Percentiles rank a stretch among this genome's conserved stretches.
Evolutionary conservation across 2,113 vertebrate species (phyloP).

Genomic region (Nothoprocta pentlandii): DNA sequence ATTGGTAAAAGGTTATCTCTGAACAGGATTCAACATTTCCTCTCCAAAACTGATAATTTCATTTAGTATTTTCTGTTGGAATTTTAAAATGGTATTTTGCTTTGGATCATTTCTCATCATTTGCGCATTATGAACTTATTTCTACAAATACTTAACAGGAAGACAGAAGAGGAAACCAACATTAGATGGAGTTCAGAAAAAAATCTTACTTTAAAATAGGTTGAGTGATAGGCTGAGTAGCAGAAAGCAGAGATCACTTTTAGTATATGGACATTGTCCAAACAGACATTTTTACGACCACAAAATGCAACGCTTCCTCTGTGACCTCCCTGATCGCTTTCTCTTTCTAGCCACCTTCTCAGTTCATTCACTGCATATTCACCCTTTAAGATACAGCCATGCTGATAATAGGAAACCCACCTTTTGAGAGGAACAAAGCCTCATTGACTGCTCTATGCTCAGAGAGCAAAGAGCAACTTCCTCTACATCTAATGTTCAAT

Average conservation of each 20-base stretch:
- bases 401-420: neutral
- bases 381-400: rapidly evolving
- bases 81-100: neutral
- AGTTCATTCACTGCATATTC: neutral
- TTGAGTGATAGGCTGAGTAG: neutral
- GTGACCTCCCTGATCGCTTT: neutral
- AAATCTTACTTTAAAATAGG: neutral
- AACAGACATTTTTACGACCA: neutral
- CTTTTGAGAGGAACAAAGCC: neutral
- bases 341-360: neutral
- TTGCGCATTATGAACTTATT: neutral
- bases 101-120: neutral
- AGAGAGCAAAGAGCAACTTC: neutral
- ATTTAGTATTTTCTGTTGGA: neutral
- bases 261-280: neutral
- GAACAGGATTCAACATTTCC: neutral
- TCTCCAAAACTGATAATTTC: neutral
- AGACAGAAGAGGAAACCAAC: neutral
- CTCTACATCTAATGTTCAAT: neutral
- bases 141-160: neutral
- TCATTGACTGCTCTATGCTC: neutral
- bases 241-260: neutral
- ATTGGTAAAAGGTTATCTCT: neutral
- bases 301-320: neutral
- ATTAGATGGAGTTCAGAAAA: neutral